These are phyloP conservation scores for Cryptoblepharus egeriae DNA, from an alignment of 2,797 vertebrate species.

Conservation along the genomic window DNA sequence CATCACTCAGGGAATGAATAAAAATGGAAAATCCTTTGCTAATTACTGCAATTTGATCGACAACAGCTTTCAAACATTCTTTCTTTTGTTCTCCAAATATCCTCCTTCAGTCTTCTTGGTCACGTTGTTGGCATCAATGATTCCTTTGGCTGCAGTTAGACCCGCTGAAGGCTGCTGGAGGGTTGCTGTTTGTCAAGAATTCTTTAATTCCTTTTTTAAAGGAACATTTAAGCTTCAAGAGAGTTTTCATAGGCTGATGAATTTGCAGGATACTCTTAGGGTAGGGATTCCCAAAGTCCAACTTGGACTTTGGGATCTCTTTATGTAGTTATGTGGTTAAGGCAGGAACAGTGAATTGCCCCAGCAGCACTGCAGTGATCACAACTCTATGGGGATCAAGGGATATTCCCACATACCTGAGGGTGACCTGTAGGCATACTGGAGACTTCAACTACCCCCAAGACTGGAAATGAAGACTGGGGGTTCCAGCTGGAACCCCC, in stretches of 20 bases:
- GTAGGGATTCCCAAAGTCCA: too few relatives aligned
- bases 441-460: too few relatives aligned
- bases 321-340: too few relatives aligned
- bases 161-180: conserved; percentile 32
- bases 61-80: not conserved
- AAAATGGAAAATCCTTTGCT: not conserved
- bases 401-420: too few relatives aligned
- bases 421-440: too few relatives aligned
- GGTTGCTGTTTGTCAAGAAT: conserved; percentile 40
- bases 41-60: conserved; percentile 44
- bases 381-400: too few relatives aligned
- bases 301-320: not conserved
- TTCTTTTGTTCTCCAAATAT: conserved; percentile 32
- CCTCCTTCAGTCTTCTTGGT: conserved; percentile 34
- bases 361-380: too few relatives aligned
- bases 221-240: conserved; percentile 9
- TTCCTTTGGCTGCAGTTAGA: conserved; percentile 35
- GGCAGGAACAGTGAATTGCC: too few relatives aligned
- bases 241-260: conserved; percentile 25
- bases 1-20: not conserved
- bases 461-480: too few relatives aligned
- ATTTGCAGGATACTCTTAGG: too few relatives aligned
- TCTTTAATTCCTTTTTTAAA: not conserved
- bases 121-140: not conserved
- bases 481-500: too few relatives aligned